phyloP scores from a whole-genome alignment of 92 coral and sea anemone species.

The Siderastrea siderea region DNA sequence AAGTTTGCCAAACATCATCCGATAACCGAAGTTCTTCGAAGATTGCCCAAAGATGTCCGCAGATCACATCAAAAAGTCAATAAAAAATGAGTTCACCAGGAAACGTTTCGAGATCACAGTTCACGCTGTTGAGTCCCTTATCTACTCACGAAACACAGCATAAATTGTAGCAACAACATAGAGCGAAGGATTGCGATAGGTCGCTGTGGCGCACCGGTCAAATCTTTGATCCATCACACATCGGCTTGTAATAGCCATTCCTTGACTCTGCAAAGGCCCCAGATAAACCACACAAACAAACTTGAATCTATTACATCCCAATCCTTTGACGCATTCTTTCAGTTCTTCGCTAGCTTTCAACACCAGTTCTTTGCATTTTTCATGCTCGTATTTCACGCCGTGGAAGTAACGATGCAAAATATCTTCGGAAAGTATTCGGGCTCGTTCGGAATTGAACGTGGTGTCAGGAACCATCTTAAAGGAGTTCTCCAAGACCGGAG shows the following conservation, averaged over 20 bases:
- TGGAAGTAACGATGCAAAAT: constrained; percentile 40
- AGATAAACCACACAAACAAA: constrained; percentile 73
- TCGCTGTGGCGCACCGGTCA: constrained; percentile 75
- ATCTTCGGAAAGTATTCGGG: constrained; percentile 46
- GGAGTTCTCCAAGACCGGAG: constrained; percentile 57
- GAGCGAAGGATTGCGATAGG: constrained; percentile 60
- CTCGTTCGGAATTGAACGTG: constrained; percentile 34
- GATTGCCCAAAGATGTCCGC: too few species aligned
- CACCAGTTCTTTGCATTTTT: constrained; percentile 65
- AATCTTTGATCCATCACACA: constrained; percentile 82
- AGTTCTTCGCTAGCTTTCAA: constrained; percentile 71
- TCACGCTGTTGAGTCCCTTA: not conserved
- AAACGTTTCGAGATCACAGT: too few species aligned
- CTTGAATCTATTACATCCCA: constrained; percentile 81
- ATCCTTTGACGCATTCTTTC: constrained; percentile 69
- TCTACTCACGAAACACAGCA: constrained; percentile 66
- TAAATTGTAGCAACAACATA: constrained; percentile 80
- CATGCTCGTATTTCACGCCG: constrained; percentile 41
- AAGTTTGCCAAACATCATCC: too few species aligned
- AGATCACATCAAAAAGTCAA: too few species aligned
- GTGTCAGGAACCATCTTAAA: constrained; percentile 64
- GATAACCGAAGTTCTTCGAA: too few species aligned
- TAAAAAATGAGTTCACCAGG: too few species aligned
- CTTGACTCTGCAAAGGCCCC: constrained; percentile 75
- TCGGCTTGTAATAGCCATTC: constrained; percentile 75